Base-by-base conservation (phyloP, 2,888 invertebrate species). In the Ypsolopha scabrella region DNA sequence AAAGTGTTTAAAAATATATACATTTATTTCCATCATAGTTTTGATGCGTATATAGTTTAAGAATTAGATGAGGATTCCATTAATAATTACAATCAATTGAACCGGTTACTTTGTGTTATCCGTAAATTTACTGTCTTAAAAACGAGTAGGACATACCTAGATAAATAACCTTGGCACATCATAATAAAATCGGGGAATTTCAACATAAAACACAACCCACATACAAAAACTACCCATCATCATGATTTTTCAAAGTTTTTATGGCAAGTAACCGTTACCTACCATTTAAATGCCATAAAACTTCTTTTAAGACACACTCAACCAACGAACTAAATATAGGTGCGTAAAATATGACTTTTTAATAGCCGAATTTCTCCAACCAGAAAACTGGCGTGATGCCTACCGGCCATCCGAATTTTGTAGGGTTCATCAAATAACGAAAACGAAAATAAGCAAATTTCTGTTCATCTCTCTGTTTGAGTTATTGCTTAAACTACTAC, bases 201-300 rank as follows among this genome's bases (percentile, higher is more conserved):
- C 10, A 36, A 37, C 45, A 45, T 45, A 45, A 45, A 45, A 43
- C 43, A n/a, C 24, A 24, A 9, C 46, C 8, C n/a, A 35, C 47
- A 36, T 49, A 38, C 41, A 6, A 11, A 39, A 39, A 41, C 41
- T 39, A 33, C 36, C 37, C 35, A 13, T 9, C 36, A 13, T 37
- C 36, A 11, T 37, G 33, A 7, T 7, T n/a, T n/a, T 36, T 36
- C 35, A 47, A 51, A 36, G 9, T 52, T 53, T 75, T 74, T 74
- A 77, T 70, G 78, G 75, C 65, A 68, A 72, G 64, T 67, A 69
- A 71, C 72, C 74, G 71, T 73, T 72, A 74, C 75, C 72, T 71
- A 68, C 72, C 68, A 80, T 83, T 82, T 78, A 78, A 79, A 80
- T 76, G 77, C 66, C 65, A 78, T 82, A 82, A 81, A 81, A 76